phyloP scores from a whole-genome alignment of 2,797 vertebrate genomes.

The Syngnathus acus region DNA sequence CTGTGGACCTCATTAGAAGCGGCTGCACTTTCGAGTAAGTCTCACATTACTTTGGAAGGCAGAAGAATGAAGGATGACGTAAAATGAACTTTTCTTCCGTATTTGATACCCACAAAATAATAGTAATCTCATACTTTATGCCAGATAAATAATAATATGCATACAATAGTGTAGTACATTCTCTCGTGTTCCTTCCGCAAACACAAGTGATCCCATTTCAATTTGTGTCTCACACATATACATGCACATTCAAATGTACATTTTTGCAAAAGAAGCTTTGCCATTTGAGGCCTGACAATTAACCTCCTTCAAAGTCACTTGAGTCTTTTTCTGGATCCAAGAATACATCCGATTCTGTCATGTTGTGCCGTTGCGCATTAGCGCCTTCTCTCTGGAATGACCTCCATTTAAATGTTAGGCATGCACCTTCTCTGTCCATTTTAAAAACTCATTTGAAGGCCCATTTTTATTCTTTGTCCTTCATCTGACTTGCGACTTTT shows the following conservation, averaged over 20 bases:
- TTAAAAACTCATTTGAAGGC: too few relatives aligned
- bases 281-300: not conserved
- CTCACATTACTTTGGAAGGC: slow-evolving; percentile 18
- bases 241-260: not conserved
- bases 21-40: slow-evolving; percentile 38
- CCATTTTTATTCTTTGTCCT: too few relatives aligned
- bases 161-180: too few relatives aligned
- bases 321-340: not conserved
- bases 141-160: not conserved
- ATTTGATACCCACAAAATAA: not conserved
- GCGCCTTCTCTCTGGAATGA: not conserved
- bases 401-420: not conserved
- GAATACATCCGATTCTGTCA: not conserved
- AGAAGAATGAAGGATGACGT: not conserved
- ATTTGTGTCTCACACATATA: not conserved
- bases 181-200: not conserved
- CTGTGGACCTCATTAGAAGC: slow-evolving; percentile 32
- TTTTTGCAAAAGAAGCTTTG: not conserved
- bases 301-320: slow-evolving; percentile 2
- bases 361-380: not conserved
- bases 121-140: not conserved
- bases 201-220: not conserved
- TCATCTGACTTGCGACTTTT: too few relatives aligned
- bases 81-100: not conserved
- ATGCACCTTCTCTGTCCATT: too few relatives aligned